Conservation (phyloP, 2,888 invertebrate genomes). For the Drosophila kokeensis region DNA sequence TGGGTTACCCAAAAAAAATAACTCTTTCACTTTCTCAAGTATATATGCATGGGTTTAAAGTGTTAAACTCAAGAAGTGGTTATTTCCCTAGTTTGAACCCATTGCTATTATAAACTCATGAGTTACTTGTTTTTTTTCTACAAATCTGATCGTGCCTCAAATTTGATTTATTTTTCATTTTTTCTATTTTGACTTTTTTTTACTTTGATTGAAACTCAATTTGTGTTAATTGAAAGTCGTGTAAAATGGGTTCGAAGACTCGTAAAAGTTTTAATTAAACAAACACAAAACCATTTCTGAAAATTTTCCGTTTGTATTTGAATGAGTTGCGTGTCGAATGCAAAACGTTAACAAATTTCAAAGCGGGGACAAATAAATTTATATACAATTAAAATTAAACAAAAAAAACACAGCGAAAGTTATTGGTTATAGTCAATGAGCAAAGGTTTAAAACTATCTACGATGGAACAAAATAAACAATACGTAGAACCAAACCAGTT, state of each 20-base stretch:
- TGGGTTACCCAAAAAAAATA: conserved; percentile 7
- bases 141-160: neutral
- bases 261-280: conserved; percentile 2
- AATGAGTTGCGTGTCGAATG: conserved; percentile 16
- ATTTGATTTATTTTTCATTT: neutral
- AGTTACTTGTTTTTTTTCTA: neutral
- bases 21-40: conserved; percentile 9
- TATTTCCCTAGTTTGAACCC: neutral
- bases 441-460: conserved; percentile 40
- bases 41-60: neutral
- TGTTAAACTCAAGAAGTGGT: neutral
- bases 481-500: conserved; percentile 32
- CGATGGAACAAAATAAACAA: conserved; percentile 18
- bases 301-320: conserved; percentile 1
- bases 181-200: neutral
- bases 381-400: neutral
- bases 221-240: neutral
- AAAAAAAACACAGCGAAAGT: conserved; percentile 56
- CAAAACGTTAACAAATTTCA: conserved; percentile 5
- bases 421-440: conserved; percentile 58
- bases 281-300: conserved; percentile 1
- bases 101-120: neutral
- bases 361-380: conserved; percentile 24
- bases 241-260: neutral
- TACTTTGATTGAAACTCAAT: neutral